Conservation (phyloP, 2,888 invertebrate genomes). For the Drosophila aldrichi region DNA sequence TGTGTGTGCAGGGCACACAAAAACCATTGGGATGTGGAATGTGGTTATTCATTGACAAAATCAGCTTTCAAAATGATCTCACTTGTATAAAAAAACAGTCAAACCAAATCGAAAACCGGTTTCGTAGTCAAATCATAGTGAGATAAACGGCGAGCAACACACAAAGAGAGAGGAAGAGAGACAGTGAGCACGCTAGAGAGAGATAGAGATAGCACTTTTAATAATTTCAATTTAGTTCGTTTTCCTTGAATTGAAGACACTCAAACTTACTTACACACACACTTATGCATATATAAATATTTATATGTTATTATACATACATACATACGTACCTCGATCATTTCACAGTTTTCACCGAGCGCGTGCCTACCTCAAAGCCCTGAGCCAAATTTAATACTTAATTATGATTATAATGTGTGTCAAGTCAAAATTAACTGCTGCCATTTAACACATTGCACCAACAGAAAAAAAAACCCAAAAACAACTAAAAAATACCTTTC, state of each 20-base stretch:
- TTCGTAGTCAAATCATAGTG: constrained; percentile 84
- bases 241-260: constrained; percentile 45
- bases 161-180: background rate
- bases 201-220: constrained; percentile 36
- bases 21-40: constrained; percentile 75
- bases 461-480: constrained; percentile 11
- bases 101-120: constrained; percentile 86
- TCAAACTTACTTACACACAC: background rate
- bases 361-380: constrained; percentile 50
- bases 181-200: background rate
- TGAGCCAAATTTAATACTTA: constrained; percentile 67
- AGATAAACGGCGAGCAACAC: constrained; percentile 21
- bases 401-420: constrained; percentile 74
- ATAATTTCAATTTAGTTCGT: constrained; percentile 47
- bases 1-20: constrained; percentile 52
- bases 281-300: background rate
- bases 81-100: constrained; percentile 86
- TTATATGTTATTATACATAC: constrained; percentile 5
- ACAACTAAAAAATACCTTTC: constrained; percentile 30
- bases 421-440: constrained; percentile 66
- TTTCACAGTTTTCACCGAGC: constrained; percentile 53
- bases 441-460: constrained; percentile 68
- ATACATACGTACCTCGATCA: constrained; percentile 21
- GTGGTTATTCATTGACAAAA: constrained; percentile 86
- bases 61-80: constrained; percentile 86